These are phyloP conservation scores for Abramis brama DNA, from an alignment of 2,113 vertebrate genomes.

Conservation along the genomic window DNA sequence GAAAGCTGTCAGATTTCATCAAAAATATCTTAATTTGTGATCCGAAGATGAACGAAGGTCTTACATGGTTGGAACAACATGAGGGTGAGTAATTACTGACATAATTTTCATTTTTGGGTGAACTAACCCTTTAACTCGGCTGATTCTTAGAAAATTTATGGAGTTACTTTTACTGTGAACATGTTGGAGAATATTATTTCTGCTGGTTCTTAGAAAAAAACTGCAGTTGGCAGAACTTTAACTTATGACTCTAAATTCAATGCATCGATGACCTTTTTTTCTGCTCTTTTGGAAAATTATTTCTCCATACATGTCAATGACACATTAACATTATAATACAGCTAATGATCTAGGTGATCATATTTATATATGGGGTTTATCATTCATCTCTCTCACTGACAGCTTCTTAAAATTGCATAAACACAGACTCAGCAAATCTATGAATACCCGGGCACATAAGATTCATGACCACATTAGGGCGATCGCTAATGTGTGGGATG, in stretches of 20 bases:
- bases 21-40: no score
- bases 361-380: constrained; percentile 60
- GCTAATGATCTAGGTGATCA: constrained; percentile 74
- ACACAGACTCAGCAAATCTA: constrained; percentile 30
- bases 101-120: no score
- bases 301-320: constrained; percentile 65
- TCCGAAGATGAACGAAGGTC: no score
- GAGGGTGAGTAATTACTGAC: no score
- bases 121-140: no score
- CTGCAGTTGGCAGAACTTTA: neutral
- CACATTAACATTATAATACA: constrained; percentile 70
- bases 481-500: constrained; percentile 45
- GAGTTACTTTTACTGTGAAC: neutral
- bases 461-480: constrained; percentile 39
- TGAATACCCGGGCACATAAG: constrained; percentile 11
- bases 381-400: constrained; percentile 66
- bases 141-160: constrained; percentile 4
- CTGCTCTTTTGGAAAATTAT: constrained; percentile 69
- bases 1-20: no score
- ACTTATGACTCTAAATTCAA: constrained; percentile 4
- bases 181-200: neutral
- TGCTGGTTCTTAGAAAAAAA: neutral
- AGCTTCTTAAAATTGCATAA: constrained; percentile 50
- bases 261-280: constrained; percentile 48
- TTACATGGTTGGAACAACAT: no score